Evolutionary conservation across 2,113 vertebrate species (phyloP), one percentile per base, ranked within the genome.

Genomic region (pig (Sus scrofa)): DNA sequence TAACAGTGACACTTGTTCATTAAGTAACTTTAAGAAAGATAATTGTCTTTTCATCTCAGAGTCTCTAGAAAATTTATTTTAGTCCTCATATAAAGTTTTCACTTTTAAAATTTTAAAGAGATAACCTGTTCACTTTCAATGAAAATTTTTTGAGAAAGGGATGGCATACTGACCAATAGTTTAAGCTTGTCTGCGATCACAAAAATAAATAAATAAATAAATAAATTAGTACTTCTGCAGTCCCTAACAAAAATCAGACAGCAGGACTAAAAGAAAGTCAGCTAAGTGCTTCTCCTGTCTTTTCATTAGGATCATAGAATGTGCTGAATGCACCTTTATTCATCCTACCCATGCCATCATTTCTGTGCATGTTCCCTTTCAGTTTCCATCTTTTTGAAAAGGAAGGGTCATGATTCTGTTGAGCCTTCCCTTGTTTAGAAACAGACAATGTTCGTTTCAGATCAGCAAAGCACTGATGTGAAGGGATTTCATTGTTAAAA

Each of bases 131-230:
- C 84, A 77, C 32, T 52, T 79, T 4, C 12, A 88, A 82, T 34
- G 75, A 88, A 92, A 86, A 39, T 30, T 50, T 58, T 37, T 68
- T 56, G 67, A 93, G 81, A 84, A 92, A 68, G n/a, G 15, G 54
- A 54, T 16, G 26, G 39, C 27, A 82, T 18, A 7, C 32, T 92
- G 52, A 63, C 65, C 52, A 74, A 70, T 12, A 92, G 88, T 62
- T 60, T 83, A n/a, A 34, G 52, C 24, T n/a, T 54, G 52, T 63
- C 37, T 60, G 6, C 19, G 26, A 13, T 39, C n/a, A 52, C 52
- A 12, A 54, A 54, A 52, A n/a, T n/a, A n/a, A n/a, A n/a, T n/a
- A n/a, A 52, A 52, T 9, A 52, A 52, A 12, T 52, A 52, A 27
- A 70, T n/a, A 70, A 87, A 10, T 26, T 6, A 20, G 39, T 58